These are phyloP conservation scores for Suillia variegata DNA, from an alignment of 2,888 invertebrate genomes.

Conservation along the genomic window DNA sequence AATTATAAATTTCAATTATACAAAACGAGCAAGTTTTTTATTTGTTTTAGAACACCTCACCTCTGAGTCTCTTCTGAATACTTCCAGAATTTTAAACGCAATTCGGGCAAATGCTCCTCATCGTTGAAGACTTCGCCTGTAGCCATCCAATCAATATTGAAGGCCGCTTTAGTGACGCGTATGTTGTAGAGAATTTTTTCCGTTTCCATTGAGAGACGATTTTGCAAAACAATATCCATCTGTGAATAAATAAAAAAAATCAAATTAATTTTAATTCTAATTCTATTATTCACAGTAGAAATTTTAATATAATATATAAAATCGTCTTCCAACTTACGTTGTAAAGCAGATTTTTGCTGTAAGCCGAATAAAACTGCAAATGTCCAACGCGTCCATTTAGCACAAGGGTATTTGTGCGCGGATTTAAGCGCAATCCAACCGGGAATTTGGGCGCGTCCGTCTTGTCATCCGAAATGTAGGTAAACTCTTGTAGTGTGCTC, in stretches of 20 bases:
- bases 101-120: constrained; percentile 66
- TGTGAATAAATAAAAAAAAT: constrained; percentile 42
- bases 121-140: constrained; percentile 72
- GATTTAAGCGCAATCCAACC: constrained; percentile 64
- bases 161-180: constrained; percentile 70
- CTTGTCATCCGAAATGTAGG: constrained; percentile 64
- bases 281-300: not conserved
- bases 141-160: constrained; percentile 76
- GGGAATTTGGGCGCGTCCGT: constrained; percentile 62
- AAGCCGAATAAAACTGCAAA: constrained; percentile 74
- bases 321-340: constrained; percentile 66
- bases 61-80: constrained; percentile 66
- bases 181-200: constrained; percentile 67
- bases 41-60: too few species aligned
- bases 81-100: constrained; percentile 78
- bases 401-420: constrained; percentile 69
- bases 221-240: constrained; percentile 75
- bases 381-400: constrained; percentile 76
- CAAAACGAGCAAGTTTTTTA: too few species aligned
- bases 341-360: constrained; percentile 70
- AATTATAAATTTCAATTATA: too few species aligned
- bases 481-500: constrained; percentile 72
- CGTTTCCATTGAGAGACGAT: constrained; percentile 71
- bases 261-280: not conserved
- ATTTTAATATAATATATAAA: not conserved